Evolutionary conservation across 2,888 invertebrate species (phyloP), one percentile per base, ranked within the genome.

Genomic region (Polydrusus cervinus): DNA sequence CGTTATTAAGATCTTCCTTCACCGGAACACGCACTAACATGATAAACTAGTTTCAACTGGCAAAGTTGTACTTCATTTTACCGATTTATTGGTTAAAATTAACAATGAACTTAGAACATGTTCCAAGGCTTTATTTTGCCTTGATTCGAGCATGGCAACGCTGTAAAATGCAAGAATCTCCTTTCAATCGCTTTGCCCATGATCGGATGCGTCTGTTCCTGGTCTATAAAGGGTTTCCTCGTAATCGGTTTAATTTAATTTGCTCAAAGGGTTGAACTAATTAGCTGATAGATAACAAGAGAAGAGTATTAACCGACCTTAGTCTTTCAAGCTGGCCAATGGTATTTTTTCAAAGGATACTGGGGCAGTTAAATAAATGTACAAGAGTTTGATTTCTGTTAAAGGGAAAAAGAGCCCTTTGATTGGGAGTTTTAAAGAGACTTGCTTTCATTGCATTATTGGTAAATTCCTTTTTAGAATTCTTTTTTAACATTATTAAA

Each of bases 231-330:
- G 73, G 73, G 73, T 62, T 73, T 68, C 53, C 43, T 45, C 14
- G 67, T 73, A 73, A 73, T 73, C 73, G 67, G 67, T 68, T 73
- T 73, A 73, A 73, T 73, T 67, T 73, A 73, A 73, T 73, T 68
- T 73, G 73, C 66, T 73, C 73, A 73, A 73, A 73, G 73, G 73
- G 68, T 62, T 43, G 51, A 68, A 73, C 73, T 73, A 73, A 73
- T 73, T 73, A 68, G 68, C 68, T 73, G 64, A 73, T 73, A 68
- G 73, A 73, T 73, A 68, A 68, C 73, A 68, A 43, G 67, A 68
- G 62, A 73, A 61, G 25, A 67, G 67, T 62, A 73, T 73, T 68
- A 73, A 62, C 67, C 68, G 60, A 55, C 71, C 53, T 71, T 47
- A 71, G 61, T 49, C 66, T 53, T 34, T 55, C 40, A 18, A 11